Evolutionary conservation across 2,797 vertebrate species (phyloP).

Genomic region (Erithacus rubecula): DNA sequence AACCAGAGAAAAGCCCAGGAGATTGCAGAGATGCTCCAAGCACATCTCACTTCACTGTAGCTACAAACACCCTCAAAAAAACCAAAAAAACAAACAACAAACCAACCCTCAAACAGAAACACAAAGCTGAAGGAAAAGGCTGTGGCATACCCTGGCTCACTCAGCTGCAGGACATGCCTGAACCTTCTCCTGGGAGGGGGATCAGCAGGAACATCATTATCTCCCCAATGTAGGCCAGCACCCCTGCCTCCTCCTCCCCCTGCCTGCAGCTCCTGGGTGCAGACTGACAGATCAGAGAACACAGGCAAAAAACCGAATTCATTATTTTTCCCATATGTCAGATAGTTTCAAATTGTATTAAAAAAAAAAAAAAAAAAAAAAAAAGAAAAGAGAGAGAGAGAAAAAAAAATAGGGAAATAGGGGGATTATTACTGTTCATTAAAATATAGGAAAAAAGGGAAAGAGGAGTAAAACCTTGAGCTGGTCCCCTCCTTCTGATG

Average conservation of each 20-base stretch:
- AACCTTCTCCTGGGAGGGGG: neutral
- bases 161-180: neutral
- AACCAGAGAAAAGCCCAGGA: neutral
- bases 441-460: neutral
- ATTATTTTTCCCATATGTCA: conserved; percentile 8
- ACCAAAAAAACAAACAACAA: no score
- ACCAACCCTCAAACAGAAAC: neutral
- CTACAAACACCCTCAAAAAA: neutral
- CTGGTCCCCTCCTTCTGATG: neutral
- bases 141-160: neutral
- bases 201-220: neutral
- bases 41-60: fast-evolving
- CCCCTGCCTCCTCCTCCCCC: neutral
- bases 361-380: neutral
- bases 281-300: conserved; percentile 49
- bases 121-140: neutral
- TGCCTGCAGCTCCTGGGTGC: neutral
- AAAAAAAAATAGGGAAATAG: no score
- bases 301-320: neutral
- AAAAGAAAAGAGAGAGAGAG: fast-evolving
- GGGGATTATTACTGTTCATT: neutral
- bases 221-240: conserved; percentile 24
- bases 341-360: neutral
- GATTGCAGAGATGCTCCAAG: neutral
- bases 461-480: neutral